Conservation (phyloP, 2,797 vertebrate genomes). For the Molothrus aeneus region DNA sequence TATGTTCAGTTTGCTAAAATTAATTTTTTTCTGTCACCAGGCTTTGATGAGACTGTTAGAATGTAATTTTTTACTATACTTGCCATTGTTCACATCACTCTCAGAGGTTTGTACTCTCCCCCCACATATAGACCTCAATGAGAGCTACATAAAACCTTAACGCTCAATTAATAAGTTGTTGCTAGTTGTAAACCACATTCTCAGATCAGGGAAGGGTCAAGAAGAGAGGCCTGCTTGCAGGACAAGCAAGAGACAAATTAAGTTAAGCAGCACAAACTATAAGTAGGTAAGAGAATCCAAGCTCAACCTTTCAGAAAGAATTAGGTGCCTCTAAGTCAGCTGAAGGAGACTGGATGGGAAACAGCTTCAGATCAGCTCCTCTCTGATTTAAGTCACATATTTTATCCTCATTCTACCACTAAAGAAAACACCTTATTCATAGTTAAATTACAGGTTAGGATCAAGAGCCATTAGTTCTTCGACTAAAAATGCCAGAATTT, state of each 20-base stretch:
- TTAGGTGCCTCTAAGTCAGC: not conserved
- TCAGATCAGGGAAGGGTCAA: not conserved
- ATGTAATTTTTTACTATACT: not conserved
- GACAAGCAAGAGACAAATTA: not conserved
- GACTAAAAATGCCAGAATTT: not conserved
- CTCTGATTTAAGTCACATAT: not conserved
- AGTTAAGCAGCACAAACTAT: not conserved
- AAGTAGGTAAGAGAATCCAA: not conserved
- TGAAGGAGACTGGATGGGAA: not conserved
- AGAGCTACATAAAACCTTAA: not conserved
- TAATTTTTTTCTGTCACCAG: not conserved
- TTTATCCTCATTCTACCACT: not conserved
- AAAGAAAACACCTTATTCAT: not conserved
- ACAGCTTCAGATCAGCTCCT: not conserved
- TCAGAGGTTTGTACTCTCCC: not conserved
- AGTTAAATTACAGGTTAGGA: not conserved
- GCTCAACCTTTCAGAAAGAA: not conserved
- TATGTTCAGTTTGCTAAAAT: not conserved
- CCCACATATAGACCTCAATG: fast-evolving
- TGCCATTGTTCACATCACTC: not conserved
- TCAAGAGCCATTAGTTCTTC: not conserved
- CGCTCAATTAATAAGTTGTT: not conserved
- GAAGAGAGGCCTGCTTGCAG: not conserved
- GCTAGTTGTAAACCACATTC: not conserved
- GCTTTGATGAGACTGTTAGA: not conserved